Evolutionary conservation across 1,140 invertebrate genomes (phyloP).

Genomic region (Bilobella aurantiaca): DNA sequence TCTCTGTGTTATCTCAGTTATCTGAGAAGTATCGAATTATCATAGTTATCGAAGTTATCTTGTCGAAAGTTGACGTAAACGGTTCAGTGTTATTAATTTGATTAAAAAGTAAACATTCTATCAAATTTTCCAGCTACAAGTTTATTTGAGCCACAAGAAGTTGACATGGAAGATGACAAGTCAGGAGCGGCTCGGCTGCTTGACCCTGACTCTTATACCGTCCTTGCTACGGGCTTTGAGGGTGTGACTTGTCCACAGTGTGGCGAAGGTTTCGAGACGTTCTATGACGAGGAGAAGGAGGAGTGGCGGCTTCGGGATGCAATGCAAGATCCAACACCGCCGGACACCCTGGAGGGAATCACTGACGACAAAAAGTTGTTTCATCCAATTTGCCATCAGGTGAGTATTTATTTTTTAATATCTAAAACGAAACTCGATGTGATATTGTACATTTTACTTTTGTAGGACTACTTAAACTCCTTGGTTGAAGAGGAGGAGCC

Average conservation of each 20-base stretch:
- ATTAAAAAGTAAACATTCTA: constrained; percentile 10
- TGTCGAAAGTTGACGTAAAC: no score
- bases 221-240: constrained; percentile 47
- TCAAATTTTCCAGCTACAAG: constrained; percentile 57
- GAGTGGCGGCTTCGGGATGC: constrained; percentile 89
- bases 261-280: constrained; percentile 79
- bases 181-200: constrained; percentile 36
- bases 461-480: constrained; percentile 17
- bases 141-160: constrained; percentile 65
- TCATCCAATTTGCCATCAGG: constrained; percentile 82
- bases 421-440: background rate
- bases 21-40: background rate
- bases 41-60: constrained; percentile 4
- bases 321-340: constrained; percentile 48
- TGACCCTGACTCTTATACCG: constrained; percentile 46
- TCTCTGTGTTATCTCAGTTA: background rate
- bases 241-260: constrained; percentile 71
- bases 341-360: no score
- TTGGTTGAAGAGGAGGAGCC: constrained; percentile 23
- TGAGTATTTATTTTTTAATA: constrained; percentile 47
- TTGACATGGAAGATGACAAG: constrained; percentile 35
- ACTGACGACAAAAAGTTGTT: constrained; percentile 50
- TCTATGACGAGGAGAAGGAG: constrained; percentile 89
- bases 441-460: background rate
- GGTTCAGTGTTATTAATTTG: constrained; percentile 18